A percentile compares a stretch with the other conserved stretches of the same genome.
These are phyloP conservation scores for Batillaria attramentaria DNA, from an alignment of 1,140 invertebrate genomes.

Conservation along the genomic window DNA sequence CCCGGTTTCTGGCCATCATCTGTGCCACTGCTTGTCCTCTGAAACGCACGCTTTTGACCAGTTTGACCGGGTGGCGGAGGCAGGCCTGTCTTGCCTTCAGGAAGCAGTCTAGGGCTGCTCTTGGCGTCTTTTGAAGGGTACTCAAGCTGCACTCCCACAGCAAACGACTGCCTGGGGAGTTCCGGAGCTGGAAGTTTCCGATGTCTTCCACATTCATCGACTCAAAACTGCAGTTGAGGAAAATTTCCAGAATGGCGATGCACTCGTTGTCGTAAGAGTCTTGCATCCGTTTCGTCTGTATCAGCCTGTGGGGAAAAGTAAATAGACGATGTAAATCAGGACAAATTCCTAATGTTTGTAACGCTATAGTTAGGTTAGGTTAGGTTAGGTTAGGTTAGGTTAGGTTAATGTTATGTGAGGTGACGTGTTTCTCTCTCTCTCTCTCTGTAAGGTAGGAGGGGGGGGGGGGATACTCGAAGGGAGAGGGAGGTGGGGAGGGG, in stretches of 20 bases:
- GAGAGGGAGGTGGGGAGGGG: too few relatives aligned
- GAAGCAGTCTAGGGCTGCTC: conserved; percentile 17
- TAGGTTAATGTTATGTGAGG: not conserved
- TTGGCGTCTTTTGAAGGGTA: not conserved
- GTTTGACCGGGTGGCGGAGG: conserved; percentile 16
- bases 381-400: too few relatives aligned
- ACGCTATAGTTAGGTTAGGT: not conserved
- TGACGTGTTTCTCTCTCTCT: too few relatives aligned
- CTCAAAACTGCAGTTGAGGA: conserved; percentile 28
- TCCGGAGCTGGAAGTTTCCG: not conserved
- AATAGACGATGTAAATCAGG: not conserved
- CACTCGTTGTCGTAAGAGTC: not conserved
- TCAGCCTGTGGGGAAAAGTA: not conserved
- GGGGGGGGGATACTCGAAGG: too few relatives aligned
- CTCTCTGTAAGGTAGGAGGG: too few relatives aligned
- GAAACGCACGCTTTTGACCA: conserved; percentile 35
- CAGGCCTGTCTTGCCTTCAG: conserved; percentile 18
- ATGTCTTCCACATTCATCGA: conserved; percentile 13
- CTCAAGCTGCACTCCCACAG: not conserved
- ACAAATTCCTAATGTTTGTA: not conserved
- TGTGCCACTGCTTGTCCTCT: conserved; percentile 26
- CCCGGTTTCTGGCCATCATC: conserved; percentile 14
- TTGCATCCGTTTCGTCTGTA: not conserved
- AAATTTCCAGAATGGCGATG: not conserved
- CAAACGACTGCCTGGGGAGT: not conserved